phyloP scores from a whole-genome alignment of 30 jellyfish, hydroid and myxozoan genomes.

The Sanderia malayensis region DNA sequence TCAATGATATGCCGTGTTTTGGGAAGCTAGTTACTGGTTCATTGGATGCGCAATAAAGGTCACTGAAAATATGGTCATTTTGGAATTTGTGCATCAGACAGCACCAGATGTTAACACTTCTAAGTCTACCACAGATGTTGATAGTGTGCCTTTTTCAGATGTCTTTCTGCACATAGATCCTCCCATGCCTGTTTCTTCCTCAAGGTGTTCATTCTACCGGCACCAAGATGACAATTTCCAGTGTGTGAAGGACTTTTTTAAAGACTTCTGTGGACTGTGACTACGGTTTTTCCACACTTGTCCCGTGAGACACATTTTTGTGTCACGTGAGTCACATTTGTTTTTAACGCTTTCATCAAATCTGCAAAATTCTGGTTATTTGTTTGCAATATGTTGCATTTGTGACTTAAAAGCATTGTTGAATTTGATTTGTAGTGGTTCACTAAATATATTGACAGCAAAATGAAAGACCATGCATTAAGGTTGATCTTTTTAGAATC shows the following conservation, averaged over 20 bases:
- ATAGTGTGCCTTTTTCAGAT: no score
- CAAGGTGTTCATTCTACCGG: conserved; percentile 30
- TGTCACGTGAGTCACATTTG: no score
- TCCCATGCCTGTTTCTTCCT: conserved; percentile 17
- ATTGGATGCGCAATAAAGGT: not conserved
- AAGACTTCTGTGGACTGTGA: not conserved
- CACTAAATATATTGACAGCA: no score
- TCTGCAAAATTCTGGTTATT: no score
- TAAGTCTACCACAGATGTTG: no score
- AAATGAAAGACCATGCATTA: no score
- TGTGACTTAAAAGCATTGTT: no score
- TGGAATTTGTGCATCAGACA: conserved; percentile 27
- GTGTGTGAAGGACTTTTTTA: not conserved
- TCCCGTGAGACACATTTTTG: conserved; percentile 19
- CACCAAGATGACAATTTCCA: conserved; percentile 25
- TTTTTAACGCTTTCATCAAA: no score
- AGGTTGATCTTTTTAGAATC: no score
- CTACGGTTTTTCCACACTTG: not conserved
- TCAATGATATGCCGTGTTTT: not conserved
- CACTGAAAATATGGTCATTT: not conserved
- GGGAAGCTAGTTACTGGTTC: not conserved
- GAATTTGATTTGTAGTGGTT: no score
- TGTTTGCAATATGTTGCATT: no score
- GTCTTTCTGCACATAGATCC: conserved; percentile 14
- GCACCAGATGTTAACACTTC: no score